Evolutionary conservation across 2,888 invertebrate species (phyloP), one percentile per base, ranked within the genome.

Genomic region (Lepidocyrtinus sp.): DNA sequence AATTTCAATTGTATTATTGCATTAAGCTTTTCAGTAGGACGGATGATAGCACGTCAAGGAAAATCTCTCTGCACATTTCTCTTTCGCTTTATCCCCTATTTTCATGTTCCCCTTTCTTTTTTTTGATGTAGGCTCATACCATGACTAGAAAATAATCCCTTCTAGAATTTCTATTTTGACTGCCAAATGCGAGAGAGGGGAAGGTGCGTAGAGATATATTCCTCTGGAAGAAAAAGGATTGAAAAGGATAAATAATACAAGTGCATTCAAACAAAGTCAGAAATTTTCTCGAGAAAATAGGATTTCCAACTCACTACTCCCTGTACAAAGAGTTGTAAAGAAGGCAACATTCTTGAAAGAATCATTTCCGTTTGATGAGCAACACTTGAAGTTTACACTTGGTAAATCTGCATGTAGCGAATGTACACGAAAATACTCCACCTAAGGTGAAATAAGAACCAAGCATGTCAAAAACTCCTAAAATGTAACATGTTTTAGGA

Each of bases 231-330:
- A 65, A 62, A 69, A 75, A 26, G 62, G 50, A 61, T 61, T 3
- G 61, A 22, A 46, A 17, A 26, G 45, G 25, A 61, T 67, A 59
- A 27, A 65, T 22, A 61, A 61, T 61, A 22, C 61, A 61, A 61
- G 22, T 22, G 19, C 61, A 19, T 22, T 21, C 22, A 9, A 21
- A 19, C 61, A n/a, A 61, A 19, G 19, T 61, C 61, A 12, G 5
- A 5, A 9, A 9, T 12, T 45, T 45, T 45, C 61, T 61, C 61
- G 21, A 61, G 19, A 62, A 71, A 77, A 77, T 77, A 77, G 77
- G 77, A 77, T 77, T 77, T 77, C 77, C 77, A 71, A 25, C 77
- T 77, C 65, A 67, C 63, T 77, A 71, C 71, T 71, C 67, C 63
- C 71, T 65, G 67, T 65, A 70, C 45, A 67, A 72, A 70, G 27